Evolutionary conservation across 2,797 vertebrate species (phyloP).

Genomic region (Dryobates pubescens): DNA sequence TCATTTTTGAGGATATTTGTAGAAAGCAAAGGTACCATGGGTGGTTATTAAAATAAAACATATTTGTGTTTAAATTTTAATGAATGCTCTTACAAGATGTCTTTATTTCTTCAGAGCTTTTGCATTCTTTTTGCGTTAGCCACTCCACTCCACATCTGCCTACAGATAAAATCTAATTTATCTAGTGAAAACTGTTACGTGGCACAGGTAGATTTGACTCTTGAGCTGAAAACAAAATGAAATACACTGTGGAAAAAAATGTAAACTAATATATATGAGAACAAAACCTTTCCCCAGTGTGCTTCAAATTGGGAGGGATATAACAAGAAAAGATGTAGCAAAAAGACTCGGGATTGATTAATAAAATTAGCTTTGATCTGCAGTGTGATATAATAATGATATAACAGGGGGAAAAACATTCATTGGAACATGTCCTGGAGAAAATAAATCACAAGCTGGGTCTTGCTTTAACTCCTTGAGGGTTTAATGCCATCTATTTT

Average conservation of each 20-base stretch:
- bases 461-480: not conserved
- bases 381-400: not conserved
- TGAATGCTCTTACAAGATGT: not conserved
- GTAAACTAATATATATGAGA: not conserved
- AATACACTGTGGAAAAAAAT: not conserved
- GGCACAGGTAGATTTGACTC: not conserved
- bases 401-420: not conserved
- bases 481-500: not conserved
- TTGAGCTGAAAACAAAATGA: not conserved
- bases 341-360: not conserved
- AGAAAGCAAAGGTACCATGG: not conserved
- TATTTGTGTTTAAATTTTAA: not conserved
- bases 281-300: not conserved
- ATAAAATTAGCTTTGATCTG: constrained; percentile 34
- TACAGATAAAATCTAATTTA: not conserved
- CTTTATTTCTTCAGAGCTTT: not conserved
- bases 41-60: not conserved
- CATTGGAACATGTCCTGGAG: not conserved
- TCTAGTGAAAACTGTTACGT: not conserved
- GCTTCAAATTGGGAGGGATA: not conserved
- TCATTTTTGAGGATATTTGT: not conserved
- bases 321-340: not conserved
- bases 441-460: not conserved
- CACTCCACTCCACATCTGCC: not conserved
- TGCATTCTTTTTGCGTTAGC: not conserved